These are phyloP conservation scores for Monopis laevigella DNA, from an alignment of 2,888 invertebrate genomes.

Conservation along the genomic window DNA sequence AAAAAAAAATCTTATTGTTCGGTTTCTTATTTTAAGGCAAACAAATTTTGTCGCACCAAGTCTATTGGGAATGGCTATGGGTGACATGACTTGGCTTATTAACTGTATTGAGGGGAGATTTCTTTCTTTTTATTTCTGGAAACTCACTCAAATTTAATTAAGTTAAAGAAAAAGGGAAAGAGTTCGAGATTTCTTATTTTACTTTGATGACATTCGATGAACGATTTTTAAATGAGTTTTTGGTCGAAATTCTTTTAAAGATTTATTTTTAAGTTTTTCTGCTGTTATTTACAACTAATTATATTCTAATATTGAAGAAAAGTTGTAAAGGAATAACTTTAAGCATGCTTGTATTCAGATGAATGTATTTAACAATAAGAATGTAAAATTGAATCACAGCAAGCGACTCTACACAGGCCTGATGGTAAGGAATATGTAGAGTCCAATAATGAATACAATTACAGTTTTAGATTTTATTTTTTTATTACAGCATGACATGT, in stretches of 20 bases:
- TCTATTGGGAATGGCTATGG: slow-evolving; percentile 9
- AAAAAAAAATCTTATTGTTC: slow-evolving; percentile 11
- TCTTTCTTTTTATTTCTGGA: slow-evolving; percentile 22
- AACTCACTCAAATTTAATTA: slow-evolving; percentile 46
- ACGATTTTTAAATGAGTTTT: slow-evolving; percentile 31
- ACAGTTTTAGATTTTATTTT: too few species aligned
- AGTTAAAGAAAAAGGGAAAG: slow-evolving; percentile 48
- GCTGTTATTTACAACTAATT: neutral
- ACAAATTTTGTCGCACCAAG: slow-evolving; percentile 13
- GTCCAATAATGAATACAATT: too few species aligned
- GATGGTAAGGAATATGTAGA: too few species aligned
- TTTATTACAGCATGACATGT: too few species aligned
- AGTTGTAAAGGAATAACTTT: too few species aligned
- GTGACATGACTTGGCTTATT: slow-evolving; percentile 12
- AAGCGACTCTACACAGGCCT: too few species aligned
- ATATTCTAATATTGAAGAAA: too few species aligned
- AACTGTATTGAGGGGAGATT: slow-evolving; percentile 22
- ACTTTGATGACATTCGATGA: slow-evolving; percentile 62
- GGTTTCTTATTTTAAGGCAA: slow-evolving; percentile 13
- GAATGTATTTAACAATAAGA: too few species aligned
- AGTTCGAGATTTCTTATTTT: slow-evolving; percentile 41
- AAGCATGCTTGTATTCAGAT: too few species aligned
- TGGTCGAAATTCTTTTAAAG: neutral
- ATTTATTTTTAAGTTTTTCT: neutral
- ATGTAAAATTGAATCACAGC: too few species aligned